Conservation (phyloP, 2,888 invertebrate genomes). For the Capitulum mitella region DNA sequence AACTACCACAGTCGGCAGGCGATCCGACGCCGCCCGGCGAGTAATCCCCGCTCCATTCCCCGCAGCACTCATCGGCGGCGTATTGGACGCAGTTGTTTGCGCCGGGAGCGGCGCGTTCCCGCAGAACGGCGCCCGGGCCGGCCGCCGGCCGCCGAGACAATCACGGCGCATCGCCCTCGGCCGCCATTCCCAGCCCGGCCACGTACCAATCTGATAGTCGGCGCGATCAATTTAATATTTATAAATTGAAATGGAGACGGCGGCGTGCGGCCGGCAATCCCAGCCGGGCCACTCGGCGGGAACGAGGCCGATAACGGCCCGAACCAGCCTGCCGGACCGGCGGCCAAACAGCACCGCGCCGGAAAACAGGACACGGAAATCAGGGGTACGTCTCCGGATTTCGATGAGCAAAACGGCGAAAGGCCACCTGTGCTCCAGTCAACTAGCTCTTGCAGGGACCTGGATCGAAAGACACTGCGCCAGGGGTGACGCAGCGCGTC, state of each 20-base stretch:
- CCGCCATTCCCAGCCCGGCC: not conserved
- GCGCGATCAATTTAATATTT: conserved; percentile 18
- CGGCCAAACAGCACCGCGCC: too few relatives aligned
- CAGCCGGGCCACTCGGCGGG: not conserved
- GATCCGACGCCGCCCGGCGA: not conserved
- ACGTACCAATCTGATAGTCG: not conserved
- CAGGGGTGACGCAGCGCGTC: too few relatives aligned
- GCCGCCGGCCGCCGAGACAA: conserved; percentile 5
- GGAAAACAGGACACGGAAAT: too few relatives aligned
- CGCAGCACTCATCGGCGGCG: not conserved
- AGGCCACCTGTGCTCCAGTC: too few relatives aligned
- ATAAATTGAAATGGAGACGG: conserved; percentile 12
- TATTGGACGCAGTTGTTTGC: conserved; percentile 21
- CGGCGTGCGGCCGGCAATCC: not conserved
- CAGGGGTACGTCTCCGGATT: too few relatives aligned
- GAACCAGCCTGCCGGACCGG: not conserved
- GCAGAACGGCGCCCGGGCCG: not conserved
- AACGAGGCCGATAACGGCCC: not conserved
- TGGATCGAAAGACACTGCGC: too few relatives aligned
- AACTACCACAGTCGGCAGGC: not conserved
- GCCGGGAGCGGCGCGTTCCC: not conserved
- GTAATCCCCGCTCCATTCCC: not conserved
- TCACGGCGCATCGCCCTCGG: conserved; percentile 16
- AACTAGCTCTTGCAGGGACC: too few relatives aligned
- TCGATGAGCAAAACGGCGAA: too few relatives aligned